Evolutionary conservation across 2,888 invertebrate species (phyloP).

Genomic region (Endomychus coccineus): DNA sequence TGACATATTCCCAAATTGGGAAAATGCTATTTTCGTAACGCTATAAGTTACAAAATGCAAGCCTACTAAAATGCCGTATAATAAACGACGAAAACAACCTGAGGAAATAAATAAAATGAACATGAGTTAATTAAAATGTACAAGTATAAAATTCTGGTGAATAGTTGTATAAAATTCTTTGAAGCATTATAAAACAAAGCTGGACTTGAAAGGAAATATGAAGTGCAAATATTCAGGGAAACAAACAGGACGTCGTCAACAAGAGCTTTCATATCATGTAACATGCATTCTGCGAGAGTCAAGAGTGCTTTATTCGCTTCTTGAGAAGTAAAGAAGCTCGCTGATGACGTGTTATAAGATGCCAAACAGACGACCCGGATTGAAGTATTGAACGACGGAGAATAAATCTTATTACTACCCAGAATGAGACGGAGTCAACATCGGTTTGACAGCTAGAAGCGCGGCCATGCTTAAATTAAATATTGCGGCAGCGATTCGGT

Average conservation of each 20-base stretch:
- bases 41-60: too few relatives aligned
- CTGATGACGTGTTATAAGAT: conserved; percentile 31
- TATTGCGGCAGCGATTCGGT: conserved; percentile 34
- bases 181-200: too few relatives aligned
- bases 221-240: conserved; percentile 14
- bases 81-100: too few relatives aligned
- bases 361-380: conserved; percentile 37
- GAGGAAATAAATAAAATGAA: too few relatives aligned
- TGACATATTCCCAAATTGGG: too few relatives aligned
- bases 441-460: conserved; percentile 37
- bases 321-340: conserved; percentile 13
- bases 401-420: conserved; percentile 42
- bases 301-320: conserved; percentile 13
- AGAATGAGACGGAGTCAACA: conserved; percentile 42
- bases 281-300: conserved; percentile 13
- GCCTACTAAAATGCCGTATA: too few relatives aligned
- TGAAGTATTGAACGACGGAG: conserved; percentile 38
- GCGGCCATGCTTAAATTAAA: conserved; percentile 42
- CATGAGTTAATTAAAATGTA: too few relatives aligned
- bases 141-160: too few relatives aligned
- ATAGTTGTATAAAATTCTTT: too few relatives aligned
- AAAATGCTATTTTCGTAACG: too few relatives aligned
- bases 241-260: conserved; percentile 8
- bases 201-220: too few relatives aligned
- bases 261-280: conserved; percentile 2